Base-by-base conservation (phyloP, 2,113 vertebrate species). In the Falco punctatus region DNA sequence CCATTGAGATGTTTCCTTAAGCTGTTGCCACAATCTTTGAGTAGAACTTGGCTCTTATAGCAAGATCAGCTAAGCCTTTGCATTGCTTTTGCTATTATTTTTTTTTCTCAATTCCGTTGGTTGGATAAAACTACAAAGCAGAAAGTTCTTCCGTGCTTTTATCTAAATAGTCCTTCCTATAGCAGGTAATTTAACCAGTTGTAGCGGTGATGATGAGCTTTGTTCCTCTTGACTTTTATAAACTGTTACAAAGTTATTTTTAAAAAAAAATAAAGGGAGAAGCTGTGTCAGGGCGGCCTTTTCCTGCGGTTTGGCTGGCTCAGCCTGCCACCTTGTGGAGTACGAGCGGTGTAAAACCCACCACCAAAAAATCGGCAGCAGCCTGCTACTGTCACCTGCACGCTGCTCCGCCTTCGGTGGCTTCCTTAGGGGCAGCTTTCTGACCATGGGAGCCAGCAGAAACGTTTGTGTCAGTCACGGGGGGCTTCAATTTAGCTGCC, bases 281-380 rank as follows among this genome's bases (percentile, higher is more conserved):
- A 75, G 1, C 6, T 6, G 10, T 26, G 22, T 14, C 1, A 42
- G 7, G 49, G 32, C 8, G 7, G 5, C 2, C 16, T 13, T 9
- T 28, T 22, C 35, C 13, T 38, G 69, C 5, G 12, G 38, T 96
- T 96, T 74, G n/a, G 6, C 13, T 81, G 82, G 81, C 62, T 84
- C 30, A 6, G 11, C 28, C 89, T 97, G 97, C 98, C 98, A 96
- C 80, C 98, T 84, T 80, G 95, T 98, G 98, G 97, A 35, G 52
- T 59, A 11, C 46, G 8, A 11, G 35, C 13, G 11, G 14, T 32
- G 30, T 33, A 5, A 38, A 74, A 89, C 1, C 59, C 14, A 9
- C 13, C 15, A 9, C 22, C 59, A 1, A 2, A 66, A 49, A 8
- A 13, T 38, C 38, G 38, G 48, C 54, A 1, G 26, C 49, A 5